Evolutionary conservation across 2,888 invertebrate genomes (phyloP).

Genomic region (Creontiades dilutus): DNA sequence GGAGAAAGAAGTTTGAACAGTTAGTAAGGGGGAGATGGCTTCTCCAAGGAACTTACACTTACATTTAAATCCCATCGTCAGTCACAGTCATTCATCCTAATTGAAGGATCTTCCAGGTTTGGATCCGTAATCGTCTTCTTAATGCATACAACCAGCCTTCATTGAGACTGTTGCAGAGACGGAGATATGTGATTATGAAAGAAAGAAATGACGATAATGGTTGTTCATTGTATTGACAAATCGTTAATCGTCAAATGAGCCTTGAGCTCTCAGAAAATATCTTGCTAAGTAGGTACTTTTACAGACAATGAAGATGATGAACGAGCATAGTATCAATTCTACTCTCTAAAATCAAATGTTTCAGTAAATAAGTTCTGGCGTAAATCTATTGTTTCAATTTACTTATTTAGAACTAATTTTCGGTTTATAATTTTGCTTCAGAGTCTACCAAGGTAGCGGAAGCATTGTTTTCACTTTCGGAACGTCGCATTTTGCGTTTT

Average conservation of each 20-base stretch:
- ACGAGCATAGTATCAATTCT: neutral
- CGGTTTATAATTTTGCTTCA: too few species aligned
- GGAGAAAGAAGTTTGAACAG: neutral
- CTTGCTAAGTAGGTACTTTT: conserved; percentile 8
- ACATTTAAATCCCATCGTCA: conserved; percentile 12
- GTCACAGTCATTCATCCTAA: conserved; percentile 26
- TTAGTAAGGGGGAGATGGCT: neutral
- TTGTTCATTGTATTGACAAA: conserved; percentile 16
- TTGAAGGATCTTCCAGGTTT: conserved; percentile 23
- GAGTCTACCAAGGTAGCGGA: too few species aligned
- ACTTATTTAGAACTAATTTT: too few species aligned
- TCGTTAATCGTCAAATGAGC: conserved; percentile 34
- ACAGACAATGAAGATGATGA: neutral
- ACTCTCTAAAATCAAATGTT: too few species aligned
- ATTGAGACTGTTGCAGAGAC: neutral
- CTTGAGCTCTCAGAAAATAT: neutral
- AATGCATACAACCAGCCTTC: neutral
- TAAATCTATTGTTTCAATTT: too few species aligned
- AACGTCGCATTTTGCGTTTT: too few species aligned
- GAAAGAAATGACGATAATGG: conserved; percentile 27
- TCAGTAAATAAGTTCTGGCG: too few species aligned
- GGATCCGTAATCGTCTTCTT: conserved; percentile 5
- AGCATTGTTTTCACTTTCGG: too few species aligned
- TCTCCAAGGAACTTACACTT: neutral
- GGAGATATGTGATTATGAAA: conserved; percentile 13